These are phyloP conservation scores for Lamellibrachia columna DNA, from an alignment of 2,888 invertebrate species.

Conservation along the genomic window DNA sequence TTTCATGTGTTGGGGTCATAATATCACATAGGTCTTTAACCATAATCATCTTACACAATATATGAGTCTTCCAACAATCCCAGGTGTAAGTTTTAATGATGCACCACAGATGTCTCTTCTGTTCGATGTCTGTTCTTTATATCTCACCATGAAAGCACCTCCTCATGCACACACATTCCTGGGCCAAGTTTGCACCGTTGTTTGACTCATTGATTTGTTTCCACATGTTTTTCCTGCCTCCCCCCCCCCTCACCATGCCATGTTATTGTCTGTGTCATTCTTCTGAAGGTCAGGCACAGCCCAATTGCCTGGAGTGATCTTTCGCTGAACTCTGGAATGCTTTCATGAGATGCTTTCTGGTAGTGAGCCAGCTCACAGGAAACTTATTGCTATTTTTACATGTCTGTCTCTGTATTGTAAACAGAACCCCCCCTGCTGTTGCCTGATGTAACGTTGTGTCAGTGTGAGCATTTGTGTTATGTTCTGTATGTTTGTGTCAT, in stretches of 20 bases:
- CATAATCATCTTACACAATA: no score
- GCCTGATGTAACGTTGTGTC: neutral
- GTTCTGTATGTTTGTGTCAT: neutral
- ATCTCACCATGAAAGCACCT: neutral
- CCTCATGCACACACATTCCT: neutral
- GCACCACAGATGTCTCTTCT: neutral
- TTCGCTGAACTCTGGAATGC: neutral
- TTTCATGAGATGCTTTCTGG: slow-evolving; percentile 5
- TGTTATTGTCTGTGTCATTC: neutral
- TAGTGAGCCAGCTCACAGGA: neutral
- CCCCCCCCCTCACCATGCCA: neutral
- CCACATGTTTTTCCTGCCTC: neutral
- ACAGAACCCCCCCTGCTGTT: neutral
- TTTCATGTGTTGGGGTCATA: neutral
- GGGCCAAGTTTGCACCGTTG: neutral
- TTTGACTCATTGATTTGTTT: neutral
- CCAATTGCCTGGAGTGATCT: neutral
- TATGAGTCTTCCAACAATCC: neutral
- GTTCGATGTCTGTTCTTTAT: neutral
- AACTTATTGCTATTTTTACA: neutral
- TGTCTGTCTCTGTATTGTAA: neutral
- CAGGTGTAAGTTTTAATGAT: neutral
- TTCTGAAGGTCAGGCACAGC: neutral
- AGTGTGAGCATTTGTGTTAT: neutral
- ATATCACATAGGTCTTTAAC: neutral